Conservation (phyloP, 2,113 vertebrate species). For the Hippoglossus stenolepis region DNA sequence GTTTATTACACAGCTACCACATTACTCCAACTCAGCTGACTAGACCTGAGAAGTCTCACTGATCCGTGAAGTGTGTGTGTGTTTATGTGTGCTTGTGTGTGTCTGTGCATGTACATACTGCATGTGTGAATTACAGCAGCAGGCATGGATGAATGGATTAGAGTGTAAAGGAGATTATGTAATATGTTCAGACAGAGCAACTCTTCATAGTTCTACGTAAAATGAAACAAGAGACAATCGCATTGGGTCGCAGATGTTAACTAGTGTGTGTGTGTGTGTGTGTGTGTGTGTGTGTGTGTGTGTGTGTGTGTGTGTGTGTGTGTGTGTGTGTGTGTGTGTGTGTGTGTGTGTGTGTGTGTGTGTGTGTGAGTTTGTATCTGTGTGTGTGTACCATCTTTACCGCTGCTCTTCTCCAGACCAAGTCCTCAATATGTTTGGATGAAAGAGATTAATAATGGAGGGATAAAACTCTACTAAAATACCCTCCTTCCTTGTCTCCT, state of each 20-base stretch:
- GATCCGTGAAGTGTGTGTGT: conserved; percentile 29
- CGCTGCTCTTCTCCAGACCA: conserved; percentile 43
- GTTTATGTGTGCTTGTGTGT: conserved; percentile 24
- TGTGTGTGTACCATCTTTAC: background rate
- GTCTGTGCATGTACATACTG: conserved; percentile 5
- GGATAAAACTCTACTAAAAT: conserved; percentile 58
- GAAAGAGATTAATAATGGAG: conserved; percentile 61
- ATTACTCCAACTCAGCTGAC: conserved; percentile 46
- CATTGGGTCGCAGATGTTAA: conserved; percentile 42
- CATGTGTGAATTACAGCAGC: conserved; percentile 52
- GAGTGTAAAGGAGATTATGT: conserved; percentile 71
- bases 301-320: conserved; percentile 11
- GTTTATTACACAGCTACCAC: conserved; percentile 54
- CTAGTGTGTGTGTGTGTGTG: conserved; percentile 9
- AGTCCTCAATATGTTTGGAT: conserved; percentile 40
- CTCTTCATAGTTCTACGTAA: conserved; percentile 42
- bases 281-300: conserved; percentile 1
- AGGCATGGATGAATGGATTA: conserved; percentile 76
- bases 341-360: conserved; percentile 9
- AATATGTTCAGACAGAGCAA: conserved; percentile 63
- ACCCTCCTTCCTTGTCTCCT: conserved; percentile 28
- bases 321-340: background rate
- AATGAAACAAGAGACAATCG: conserved; percentile 47
- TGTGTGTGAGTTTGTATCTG: conserved; percentile 12
- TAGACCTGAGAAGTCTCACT: conserved; percentile 33